Percentiles rank a stretch among this genome's conserved stretches.
Evolutionary conservation across 2,113 vertebrate genomes (phyloP).

Genomic region (Galeopterus variegatus): DNA sequence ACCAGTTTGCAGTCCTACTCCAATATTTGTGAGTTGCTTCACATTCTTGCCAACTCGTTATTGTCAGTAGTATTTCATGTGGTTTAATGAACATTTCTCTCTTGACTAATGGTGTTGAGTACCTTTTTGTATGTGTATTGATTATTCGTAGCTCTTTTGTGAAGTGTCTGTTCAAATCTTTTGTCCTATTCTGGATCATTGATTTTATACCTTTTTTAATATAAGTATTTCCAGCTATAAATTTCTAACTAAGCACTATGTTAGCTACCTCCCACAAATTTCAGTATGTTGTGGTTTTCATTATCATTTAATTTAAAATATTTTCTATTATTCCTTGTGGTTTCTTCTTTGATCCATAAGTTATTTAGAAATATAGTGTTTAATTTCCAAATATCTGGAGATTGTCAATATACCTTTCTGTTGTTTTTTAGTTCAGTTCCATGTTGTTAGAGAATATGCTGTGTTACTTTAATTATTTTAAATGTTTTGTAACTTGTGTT

Average conservation of each 20-base stretch:
- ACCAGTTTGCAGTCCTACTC: neutral
- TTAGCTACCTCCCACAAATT: neutral
- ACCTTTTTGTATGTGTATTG: neutral
- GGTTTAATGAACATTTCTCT: neutral
- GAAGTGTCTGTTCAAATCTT: neutral
- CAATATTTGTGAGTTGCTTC: neutral
- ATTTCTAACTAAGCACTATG: neutral
- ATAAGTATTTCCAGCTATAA: neutral
- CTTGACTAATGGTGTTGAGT: neutral
- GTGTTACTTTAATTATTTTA: neutral
- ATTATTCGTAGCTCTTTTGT: neutral
- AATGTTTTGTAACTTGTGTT: neutral
- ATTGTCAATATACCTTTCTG: neutral
- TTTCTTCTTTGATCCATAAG: too few species aligned
- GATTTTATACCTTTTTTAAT: neutral
- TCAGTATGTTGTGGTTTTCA: neutral
- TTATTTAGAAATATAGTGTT: too few species aligned
- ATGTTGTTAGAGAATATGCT: neutral
- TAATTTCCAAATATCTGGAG: neutral
- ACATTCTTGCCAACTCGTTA: neutral
- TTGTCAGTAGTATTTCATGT: neutral
- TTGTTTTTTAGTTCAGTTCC: too few species aligned
- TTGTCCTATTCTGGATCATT: neutral
- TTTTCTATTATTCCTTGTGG: too few species aligned
- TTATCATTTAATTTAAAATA: neutral